Evolutionary conservation across 2,797 vertebrate species (phyloP), one percentile per base, ranked within the genome.

Genomic region (Sparidentex hasta): DNA sequence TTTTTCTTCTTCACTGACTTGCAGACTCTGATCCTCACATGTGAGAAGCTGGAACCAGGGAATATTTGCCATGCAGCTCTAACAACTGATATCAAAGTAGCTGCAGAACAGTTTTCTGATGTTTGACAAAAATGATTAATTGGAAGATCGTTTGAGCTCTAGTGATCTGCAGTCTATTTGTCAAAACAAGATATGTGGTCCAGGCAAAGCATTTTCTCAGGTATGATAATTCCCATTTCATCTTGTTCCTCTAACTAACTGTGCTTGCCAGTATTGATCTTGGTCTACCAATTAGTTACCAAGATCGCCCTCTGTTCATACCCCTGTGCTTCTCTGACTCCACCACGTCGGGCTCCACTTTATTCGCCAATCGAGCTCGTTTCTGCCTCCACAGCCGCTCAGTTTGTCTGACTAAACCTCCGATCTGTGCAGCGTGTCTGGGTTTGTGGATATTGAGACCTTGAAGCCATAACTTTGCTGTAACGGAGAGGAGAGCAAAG

Each of bases 401-500:
- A 6, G 54, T 59, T 67, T 73, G 46, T 25, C n/a, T 2, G 68
- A 76, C 81, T 72, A 74, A 88, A 89, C 50, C 87, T 91, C 84
- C 82, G 9, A 82, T 85, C 89, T 80, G 86, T 75, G 81, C 83
- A 77, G 78, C 74, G 84, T 57, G 82, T 83, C 77, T 80, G 72
- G 76, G 74, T 73, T 73, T 74, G 54, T 58, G 65, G 80, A 88
- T 83, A 78, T 50, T 74, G 80, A 87, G 71, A 88, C 86, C 76
- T 79, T 86, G 76, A 91, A 90, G 73, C 83, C 75, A 75, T 78
- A 71, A 83, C 85, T 90, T 89, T 87, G 78, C 89, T 76, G 82
- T 61, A 78, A 89, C 65, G 5, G 74, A 85, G 83, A 85, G 72
- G 78, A 87, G 76, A 90, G 95, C 95, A 93, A 94, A 96, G 94